Base-by-base conservation (phyloP, 2,888 invertebrate genomes). In the Cyrtodaria siliqua region DNA sequence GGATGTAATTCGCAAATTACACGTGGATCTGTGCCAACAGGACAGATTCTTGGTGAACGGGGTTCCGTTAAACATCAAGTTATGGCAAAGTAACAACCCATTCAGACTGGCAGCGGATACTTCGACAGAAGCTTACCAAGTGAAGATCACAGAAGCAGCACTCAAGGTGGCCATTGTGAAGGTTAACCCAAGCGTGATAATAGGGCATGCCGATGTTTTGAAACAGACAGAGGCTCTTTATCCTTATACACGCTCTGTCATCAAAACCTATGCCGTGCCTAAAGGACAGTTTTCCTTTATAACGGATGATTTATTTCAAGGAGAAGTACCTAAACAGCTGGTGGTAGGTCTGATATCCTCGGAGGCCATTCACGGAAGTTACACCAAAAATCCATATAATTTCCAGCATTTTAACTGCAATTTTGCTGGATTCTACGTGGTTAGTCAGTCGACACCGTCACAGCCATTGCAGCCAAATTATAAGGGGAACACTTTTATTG, bases 41-140 rank as follows among this genome's bases (percentile, higher is more conserved):
- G 62, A 70, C 62, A 62, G 62, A 55, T 38, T 70, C 20, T n/a
- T 70, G 70, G 62, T 47, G 1, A 74, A 74, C 38, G 63, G 68
- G n/a, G 68, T 74, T 38, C 68, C 70, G 1, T 12, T 70, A n/a
- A 70, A 70, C 18, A 42, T 66, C 20, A 66, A 66, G 29, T 47
- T 56, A 20, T 66, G 66, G 44, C 56, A 66, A 23, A 66, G n/a
- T 55, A 9, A 2, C 14, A 26, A 66, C 18, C 2, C n/a, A 33
- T 50, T 62, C 38, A 18, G 52, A n/a, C 56, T 53, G 24, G 42
- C 56, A 50, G 59, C 29, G 14, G 24, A n/a, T 14, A 44, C 29
- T 12, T 47, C 16, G 4, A 27, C 18, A 6, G 24, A 60, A 20
- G 26, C 47, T 18, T 74, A 68, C 33, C 38, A 42, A 8, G 47